A percentile compares a stretch with the other conserved stretches of the same genome.
These are phyloP conservation scores for Campoletis sonorensis DNA, from an alignment of 1,140 invertebrate species.

Conservation along the genomic window DNA sequence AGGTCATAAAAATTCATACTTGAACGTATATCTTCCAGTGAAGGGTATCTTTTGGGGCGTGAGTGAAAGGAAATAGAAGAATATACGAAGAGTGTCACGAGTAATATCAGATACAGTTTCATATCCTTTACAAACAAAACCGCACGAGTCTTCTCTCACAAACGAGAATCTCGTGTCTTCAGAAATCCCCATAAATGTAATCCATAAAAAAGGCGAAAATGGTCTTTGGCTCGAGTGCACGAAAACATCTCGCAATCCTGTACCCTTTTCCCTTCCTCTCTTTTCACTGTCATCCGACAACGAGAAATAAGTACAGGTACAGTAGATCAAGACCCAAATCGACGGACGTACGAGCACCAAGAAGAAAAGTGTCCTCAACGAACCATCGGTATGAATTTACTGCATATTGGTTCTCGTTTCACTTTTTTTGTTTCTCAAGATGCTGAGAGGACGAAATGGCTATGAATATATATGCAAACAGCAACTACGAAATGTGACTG, in stretches of 20 bases:
- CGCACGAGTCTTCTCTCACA: background rate
- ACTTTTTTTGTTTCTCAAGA: slow-evolving; percentile 21
- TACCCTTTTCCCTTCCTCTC: background rate
- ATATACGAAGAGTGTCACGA: background rate
- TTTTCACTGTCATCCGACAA: background rate
- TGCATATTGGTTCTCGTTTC: slow-evolving; percentile 60
- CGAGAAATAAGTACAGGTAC: slow-evolving; percentile 36
- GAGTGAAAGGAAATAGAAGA: background rate
- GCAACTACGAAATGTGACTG: background rate
- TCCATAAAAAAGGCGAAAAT: slow-evolving; percentile 58
- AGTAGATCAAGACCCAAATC: slow-evolving; percentile 29
- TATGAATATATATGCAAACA: slow-evolving; percentile 4
- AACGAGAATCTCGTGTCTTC: background rate
- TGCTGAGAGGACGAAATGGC: background rate
- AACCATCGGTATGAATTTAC: slow-evolving; percentile 61
- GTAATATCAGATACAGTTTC: background rate
- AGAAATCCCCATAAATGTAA: slow-evolving; percentile 59
- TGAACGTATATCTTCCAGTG: background rate
- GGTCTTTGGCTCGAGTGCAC: slow-evolving; percentile 5
- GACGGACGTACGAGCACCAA: slow-evolving; percentile 35
- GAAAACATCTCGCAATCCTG: background rate
- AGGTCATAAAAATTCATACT: slow-evolving; percentile 53
- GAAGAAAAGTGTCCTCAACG: slow-evolving; percentile 55
- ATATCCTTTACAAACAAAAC: slow-evolving; percentile 31
- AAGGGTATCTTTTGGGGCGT: slow-evolving; percentile 29